Evolutionary conservation across 1,140 invertebrate species (phyloP).

Genomic region (Pachypeltis micranthus): DNA sequence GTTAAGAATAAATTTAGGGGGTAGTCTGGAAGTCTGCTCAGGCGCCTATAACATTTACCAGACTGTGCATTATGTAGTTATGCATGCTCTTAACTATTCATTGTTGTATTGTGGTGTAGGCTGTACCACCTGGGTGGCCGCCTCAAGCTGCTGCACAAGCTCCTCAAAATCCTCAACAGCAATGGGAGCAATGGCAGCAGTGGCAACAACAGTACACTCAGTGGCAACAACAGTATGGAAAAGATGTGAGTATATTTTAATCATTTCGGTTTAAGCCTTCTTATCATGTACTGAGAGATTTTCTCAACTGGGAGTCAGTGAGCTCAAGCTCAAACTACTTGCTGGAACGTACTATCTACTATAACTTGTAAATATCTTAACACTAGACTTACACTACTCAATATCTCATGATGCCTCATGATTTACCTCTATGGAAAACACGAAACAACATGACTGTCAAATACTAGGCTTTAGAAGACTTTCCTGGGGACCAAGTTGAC

Average conservation of each 20-base stretch:
- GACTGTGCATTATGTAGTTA: constrained; percentile 4
- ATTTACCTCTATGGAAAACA: not conserved
- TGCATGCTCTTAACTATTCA: constrained; percentile 36
- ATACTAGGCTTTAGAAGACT: not conserved
- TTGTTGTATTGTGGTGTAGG: constrained; percentile 67
- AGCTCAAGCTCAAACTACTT: not conserved
- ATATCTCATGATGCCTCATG: not conserved
- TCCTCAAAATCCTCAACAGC: constrained; percentile 51
- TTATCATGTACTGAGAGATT: not conserved
- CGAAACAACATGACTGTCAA: not conserved
- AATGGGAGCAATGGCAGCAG: constrained; percentile 71
- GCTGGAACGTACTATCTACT: not conserved
- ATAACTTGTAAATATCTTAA: not conserved
- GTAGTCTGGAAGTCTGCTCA: constrained; percentile 1
- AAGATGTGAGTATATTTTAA: constrained; percentile 44
- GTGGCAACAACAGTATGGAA: constrained; percentile 70
- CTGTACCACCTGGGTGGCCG: constrained; percentile 65
- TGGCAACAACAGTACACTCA: constrained; percentile 75
- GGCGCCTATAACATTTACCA: not conserved
- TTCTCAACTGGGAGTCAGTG: not conserved
- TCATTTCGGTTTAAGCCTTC: not conserved
- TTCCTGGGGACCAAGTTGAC: no score
- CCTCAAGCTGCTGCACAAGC: constrained; percentile 28
- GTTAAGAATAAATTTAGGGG: not conserved
- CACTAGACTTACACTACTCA: not conserved